A percentile compares a stretch with the other conserved stretches of the same genome.
These are phyloP conservation scores for Galleria mellonella DNA, from an alignment of 1,140 invertebrate genomes.

Conservation along the genomic window DNA sequence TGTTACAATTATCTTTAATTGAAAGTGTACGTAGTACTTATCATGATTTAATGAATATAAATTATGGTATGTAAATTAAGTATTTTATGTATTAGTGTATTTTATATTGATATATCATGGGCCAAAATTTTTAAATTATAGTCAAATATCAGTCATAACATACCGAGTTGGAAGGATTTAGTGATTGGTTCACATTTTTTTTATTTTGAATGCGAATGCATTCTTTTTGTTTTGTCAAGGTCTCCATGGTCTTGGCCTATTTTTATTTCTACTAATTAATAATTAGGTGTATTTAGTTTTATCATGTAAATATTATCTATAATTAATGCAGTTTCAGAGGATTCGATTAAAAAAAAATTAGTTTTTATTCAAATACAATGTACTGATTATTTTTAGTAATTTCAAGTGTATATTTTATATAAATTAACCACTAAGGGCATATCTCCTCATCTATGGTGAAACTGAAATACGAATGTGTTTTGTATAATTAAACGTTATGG, in stretches of 20 bases:
- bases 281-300: conserved; percentile 25
- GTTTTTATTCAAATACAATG: conserved; percentile 53
- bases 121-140: conserved; percentile 62
- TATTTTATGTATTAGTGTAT: conserved; percentile 29
- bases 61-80: conserved; percentile 19
- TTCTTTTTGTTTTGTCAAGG: no score
- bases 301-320: conserved; percentile 47
- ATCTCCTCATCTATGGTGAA: conserved; percentile 54
- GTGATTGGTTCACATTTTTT: no score
- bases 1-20: conserved; percentile 16
- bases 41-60: conserved; percentile 20
- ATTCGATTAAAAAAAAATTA: conserved; percentile 42
- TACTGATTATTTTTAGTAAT: conserved; percentile 70
- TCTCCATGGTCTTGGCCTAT: conserved; percentile 23
- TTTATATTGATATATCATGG: conserved; percentile 44
- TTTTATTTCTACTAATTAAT: conserved; percentile 28
- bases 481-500: conserved; percentile 15
- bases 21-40: conserved; percentile 30
- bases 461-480: conserved; percentile 8
- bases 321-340: conserved; percentile 31
- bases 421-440: conserved; percentile 45
- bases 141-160: conserved; percentile 46
- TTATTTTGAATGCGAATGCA: no score
- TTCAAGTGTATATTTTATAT: conserved; percentile 62
- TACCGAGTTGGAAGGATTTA: no score